phyloP scores from a whole-genome alignment of 2,113 vertebrate genomes.

The Potamarius usumacintae region DNA sequence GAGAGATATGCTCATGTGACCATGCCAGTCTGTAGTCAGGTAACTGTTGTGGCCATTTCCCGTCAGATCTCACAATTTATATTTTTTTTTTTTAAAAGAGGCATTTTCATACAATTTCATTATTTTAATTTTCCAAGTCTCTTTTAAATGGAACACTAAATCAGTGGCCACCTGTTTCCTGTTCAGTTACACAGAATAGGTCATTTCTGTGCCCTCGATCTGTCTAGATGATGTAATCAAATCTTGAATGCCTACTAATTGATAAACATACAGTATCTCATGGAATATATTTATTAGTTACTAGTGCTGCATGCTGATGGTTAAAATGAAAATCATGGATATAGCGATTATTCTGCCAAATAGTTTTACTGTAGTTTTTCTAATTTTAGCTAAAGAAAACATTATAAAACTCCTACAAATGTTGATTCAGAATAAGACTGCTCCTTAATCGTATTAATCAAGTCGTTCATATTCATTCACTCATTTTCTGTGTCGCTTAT shows the following conservation, averaged over 20 bases:
- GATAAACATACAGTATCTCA: not conserved
- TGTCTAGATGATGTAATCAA: conserved; percentile 23
- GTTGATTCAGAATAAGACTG: not conserved
- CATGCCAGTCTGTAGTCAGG: conserved; percentile 15
- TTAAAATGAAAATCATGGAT: not conserved
- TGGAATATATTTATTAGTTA: not conserved
- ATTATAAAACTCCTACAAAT: not conserved
- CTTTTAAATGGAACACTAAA: not conserved
- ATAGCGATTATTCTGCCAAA: not conserved
- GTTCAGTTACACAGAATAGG: not conserved
- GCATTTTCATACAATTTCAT: not conserved
- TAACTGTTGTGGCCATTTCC: conserved; percentile 48
- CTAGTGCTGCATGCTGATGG: not conserved
- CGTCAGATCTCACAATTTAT: not conserved
- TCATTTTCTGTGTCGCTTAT: too few relatives aligned
- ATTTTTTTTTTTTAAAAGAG: not conserved
- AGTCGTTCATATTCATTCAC: too few relatives aligned
- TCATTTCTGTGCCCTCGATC: not conserved
- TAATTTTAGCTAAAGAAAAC: not conserved
- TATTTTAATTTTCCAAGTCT: not conserved
- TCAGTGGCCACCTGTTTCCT: conserved; percentile 19
- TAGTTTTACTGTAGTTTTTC: not conserved
- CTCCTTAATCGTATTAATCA: not conserved
- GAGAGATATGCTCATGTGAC: not conserved
- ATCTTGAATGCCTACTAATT: not conserved